A percentile compares a stretch with the other conserved stretches of the same genome.
These are phyloP conservation scores for Xiphophorus hellerii DNA, from an alignment of 2,113 vertebrate genomes.

Conservation along the genomic window DNA sequence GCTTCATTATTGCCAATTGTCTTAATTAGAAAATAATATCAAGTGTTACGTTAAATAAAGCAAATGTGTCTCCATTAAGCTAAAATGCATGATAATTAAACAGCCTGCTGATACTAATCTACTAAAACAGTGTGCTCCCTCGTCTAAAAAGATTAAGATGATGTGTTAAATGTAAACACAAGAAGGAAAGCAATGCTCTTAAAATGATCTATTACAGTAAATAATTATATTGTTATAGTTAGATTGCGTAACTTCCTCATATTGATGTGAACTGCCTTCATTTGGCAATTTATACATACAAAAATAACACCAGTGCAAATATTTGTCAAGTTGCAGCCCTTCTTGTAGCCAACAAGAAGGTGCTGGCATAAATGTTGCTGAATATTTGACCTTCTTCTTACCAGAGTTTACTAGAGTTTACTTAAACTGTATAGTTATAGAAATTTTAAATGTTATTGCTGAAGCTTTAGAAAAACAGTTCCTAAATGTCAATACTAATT, in stretches of 20 bases:
- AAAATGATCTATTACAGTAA: neutral
- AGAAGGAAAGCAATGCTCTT: neutral
- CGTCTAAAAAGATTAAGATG: neutral
- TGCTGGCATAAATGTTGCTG: neutral
- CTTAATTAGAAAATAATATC: neutral
- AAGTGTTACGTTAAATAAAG: neutral
- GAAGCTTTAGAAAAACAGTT: too few relatives aligned
- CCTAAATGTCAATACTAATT: too few relatives aligned
- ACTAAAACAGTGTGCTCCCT: neutral
- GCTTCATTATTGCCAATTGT: neutral
- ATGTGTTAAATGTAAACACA: neutral
- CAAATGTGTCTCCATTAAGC: constrained; percentile 2
- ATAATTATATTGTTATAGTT: neutral
- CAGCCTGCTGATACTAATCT: neutral
- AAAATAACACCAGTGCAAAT: too few relatives aligned
- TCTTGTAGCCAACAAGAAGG: neutral
- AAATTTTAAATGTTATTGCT: too few relatives aligned
- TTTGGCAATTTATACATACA: neutral
- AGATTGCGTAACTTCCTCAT: neutral
- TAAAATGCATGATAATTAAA: neutral
- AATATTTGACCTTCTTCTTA: neutral
- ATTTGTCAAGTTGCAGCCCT: too few relatives aligned
- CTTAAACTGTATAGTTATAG: too few relatives aligned
- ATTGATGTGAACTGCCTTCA: neutral
- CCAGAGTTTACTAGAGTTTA: neutral